Conservation (phyloP, 2,113 vertebrate genomes). For the Triplophysa tibetana region DNA sequence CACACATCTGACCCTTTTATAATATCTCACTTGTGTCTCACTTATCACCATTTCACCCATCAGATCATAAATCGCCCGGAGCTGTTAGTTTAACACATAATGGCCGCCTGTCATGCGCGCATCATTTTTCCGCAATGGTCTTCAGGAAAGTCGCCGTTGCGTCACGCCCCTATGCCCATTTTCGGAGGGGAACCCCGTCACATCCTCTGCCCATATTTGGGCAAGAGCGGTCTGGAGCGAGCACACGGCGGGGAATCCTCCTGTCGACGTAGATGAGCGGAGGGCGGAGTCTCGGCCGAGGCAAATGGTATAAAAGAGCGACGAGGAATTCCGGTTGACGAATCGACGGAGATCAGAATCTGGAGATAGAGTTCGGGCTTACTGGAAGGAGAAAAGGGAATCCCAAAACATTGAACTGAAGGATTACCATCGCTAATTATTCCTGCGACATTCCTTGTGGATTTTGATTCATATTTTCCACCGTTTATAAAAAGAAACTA, state of each 20-base stretch:
- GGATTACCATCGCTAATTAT: background rate
- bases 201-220: slow-evolving; percentile 59
- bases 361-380: background rate
- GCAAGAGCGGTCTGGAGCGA: slow-evolving; percentile 44
- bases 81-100: background rate
- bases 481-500: slow-evolving; percentile 10
- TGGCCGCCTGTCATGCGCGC: slow-evolving; percentile 36
- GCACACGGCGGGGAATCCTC: slow-evolving; percentile 57
- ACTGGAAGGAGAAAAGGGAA: slow-evolving; percentile 43
- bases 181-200: slow-evolving; percentile 60
- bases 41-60: background rate
- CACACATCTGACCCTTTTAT: too few relatives aligned
- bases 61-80: background rate
- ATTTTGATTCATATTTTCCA: slow-evolving; percentile 17
- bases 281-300: slow-evolving; percentile 44
- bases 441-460: slow-evolving; percentile 18
- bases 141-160: slow-evolving; percentile 53
- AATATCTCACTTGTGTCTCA: background rate
- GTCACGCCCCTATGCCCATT: slow-evolving; percentile 58
- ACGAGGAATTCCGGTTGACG: slow-evolving; percentile 51
- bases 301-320: slow-evolving; percentile 44
- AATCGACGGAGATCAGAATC: slow-evolving; percentile 47
- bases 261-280: slow-evolving; percentile 46
- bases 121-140: slow-evolving; percentile 49
- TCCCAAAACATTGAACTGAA: slow-evolving; percentile 38